These are phyloP conservation scores for Eonycteris spelaea DNA, from an alignment of 2,113 vertebrate species.

Conservation along the genomic window DNA sequence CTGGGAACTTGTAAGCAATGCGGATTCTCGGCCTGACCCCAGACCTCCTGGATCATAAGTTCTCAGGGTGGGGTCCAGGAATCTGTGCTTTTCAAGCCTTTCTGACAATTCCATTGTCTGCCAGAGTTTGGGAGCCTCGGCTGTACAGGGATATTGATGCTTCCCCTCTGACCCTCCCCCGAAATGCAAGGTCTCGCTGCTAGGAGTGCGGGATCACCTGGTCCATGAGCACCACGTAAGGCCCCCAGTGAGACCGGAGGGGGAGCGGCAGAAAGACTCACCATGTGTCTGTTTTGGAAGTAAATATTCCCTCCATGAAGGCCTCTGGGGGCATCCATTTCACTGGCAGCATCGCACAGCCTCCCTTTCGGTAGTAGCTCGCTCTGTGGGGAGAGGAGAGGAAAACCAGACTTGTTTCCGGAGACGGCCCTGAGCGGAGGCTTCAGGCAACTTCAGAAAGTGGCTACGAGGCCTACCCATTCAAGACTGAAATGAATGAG, in stretches of 20 bases:
- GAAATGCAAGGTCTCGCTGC: background rate
- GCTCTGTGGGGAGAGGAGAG: constrained; percentile 84
- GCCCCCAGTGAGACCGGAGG: background rate
- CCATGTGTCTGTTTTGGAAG: constrained; percentile 99
- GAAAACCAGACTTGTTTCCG: constrained; percentile 16
- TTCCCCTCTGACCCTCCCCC: background rate
- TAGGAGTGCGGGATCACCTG: background rate
- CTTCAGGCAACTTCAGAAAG: background rate
- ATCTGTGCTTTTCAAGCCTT: background rate
- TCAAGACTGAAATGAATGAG: background rate
- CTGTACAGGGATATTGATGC: accelerated
- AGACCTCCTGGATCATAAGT: background rate
- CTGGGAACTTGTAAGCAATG: background rate
- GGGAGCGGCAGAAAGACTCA: constrained; percentile 69
- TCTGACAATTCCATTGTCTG: background rate
- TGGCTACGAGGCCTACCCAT: background rate
- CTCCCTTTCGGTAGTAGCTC: constrained; percentile 98
- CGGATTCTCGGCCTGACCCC: background rate
- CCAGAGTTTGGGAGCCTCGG: background rate
- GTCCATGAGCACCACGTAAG: background rate
- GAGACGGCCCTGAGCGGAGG: background rate
- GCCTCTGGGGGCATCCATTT: constrained; percentile 99
- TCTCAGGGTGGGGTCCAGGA: background rate
- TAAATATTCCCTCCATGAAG: constrained; percentile 99
- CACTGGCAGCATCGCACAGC: constrained; percentile 97